Percentiles rank a stretch among this genome's conserved stretches.
phyloP scores from a whole-genome alignment of 2,888 invertebrate genomes.

The Metellina segmentata region DNA sequence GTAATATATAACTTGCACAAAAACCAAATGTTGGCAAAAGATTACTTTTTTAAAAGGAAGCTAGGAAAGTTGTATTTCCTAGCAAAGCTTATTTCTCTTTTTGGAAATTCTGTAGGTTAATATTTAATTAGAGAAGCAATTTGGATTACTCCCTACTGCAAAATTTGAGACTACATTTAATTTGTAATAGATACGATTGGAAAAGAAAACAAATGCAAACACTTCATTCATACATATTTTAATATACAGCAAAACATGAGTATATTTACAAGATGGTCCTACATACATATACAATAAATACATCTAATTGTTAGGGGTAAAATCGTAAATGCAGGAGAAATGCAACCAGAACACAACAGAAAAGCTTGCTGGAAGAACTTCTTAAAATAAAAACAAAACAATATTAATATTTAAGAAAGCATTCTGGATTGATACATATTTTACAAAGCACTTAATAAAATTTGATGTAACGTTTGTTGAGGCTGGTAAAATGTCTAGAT shows the following conservation, averaged over 20 bases:
- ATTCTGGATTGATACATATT: not conserved
- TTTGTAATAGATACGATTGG: not conserved
- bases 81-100: too few species aligned
- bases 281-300: constrained; percentile 24
- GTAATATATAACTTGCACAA: too few species aligned
- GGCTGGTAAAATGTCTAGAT: not conserved
- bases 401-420: not conserved
- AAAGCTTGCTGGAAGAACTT: too few species aligned
- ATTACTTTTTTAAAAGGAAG: too few species aligned
- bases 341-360: not conserved
- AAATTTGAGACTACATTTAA: too few species aligned
- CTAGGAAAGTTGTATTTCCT: too few species aligned
- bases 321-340: not conserved
- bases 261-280: constrained; percentile 53
- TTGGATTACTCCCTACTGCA: too few species aligned
- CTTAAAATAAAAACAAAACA: not conserved
- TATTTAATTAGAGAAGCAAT: too few species aligned
- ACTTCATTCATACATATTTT: constrained; percentile 27
- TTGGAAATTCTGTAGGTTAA: too few species aligned
- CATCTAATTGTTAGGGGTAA: not conserved
- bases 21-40: too few species aligned
- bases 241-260: constrained; percentile 26
- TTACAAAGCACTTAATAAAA: not conserved
- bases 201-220: constrained; percentile 16
- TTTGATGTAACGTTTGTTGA: not conserved